Evolutionary conservation across 2,888 invertebrate species (phyloP).

Genomic region (Sphaerophoria rueppellii): DNA sequence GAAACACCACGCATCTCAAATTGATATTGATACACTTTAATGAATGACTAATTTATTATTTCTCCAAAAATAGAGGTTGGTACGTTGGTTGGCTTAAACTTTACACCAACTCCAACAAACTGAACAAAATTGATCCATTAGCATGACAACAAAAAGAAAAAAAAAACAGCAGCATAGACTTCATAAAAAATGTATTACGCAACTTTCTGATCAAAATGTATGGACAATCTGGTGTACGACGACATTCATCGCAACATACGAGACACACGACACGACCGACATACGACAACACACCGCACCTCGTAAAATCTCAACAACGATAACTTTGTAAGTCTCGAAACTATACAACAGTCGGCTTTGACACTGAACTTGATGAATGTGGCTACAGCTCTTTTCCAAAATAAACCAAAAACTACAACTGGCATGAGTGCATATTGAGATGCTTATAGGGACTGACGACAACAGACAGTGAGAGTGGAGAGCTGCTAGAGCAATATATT

Average conservation of each 20-base stretch:
- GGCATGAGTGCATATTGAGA: constrained; percentile 20
- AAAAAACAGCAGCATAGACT: constrained; percentile 22
- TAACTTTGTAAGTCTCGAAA: constrained; percentile 42
- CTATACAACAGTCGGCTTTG: constrained; percentile 63
- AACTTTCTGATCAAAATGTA: constrained; percentile 57
- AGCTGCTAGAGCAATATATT: background rate
- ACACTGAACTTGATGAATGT: constrained; percentile 70
- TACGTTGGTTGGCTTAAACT: constrained; percentile 16
- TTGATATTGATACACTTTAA: constrained; percentile 29
- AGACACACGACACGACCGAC: background rate
- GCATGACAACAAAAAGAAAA: constrained; percentile 24
- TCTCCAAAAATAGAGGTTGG: constrained; percentile 17
- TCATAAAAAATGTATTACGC: constrained; percentile 57
- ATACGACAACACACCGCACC: constrained; percentile 51
- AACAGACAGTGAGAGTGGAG: background rate
- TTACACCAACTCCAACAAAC: background rate
- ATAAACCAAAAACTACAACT: constrained; percentile 16
- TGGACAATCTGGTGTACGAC: constrained; percentile 10
- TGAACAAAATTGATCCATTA: constrained; percentile 48
- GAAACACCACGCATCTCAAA: constrained; percentile 16
- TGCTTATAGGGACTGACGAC: background rate
- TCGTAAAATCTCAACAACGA: constrained; percentile 65
- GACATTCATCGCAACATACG: constrained; percentile 19
- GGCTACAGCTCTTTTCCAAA: constrained; percentile 43
- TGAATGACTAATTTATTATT: constrained; percentile 46